These are phyloP conservation scores for Syngnathus typhle DNA, from an alignment of 2,113 vertebrate species.

Conservation along the genomic window DNA sequence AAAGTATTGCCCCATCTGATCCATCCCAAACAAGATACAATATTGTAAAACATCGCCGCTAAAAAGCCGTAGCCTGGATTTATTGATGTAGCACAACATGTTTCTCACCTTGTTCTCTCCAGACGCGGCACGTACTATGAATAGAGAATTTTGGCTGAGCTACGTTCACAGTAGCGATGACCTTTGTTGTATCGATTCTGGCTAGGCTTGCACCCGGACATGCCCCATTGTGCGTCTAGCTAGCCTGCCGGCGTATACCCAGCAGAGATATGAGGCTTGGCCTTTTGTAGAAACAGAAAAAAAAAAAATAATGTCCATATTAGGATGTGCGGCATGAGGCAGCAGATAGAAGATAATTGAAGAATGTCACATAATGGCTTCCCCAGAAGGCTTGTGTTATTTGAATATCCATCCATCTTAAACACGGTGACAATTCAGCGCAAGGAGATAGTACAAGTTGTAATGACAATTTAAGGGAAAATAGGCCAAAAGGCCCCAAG, in stretches of 20 bases:
- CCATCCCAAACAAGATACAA: slow-evolving; percentile 32
- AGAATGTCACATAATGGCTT: background rate
- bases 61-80: slow-evolving; percentile 6
- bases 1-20: slow-evolving; percentile 19
- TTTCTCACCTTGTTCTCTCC: slow-evolving; percentile 25
- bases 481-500: slow-evolving; percentile 24
- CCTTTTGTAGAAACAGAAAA: slow-evolving; percentile 34
- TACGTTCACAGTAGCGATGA: slow-evolving; percentile 64
- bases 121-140: slow-evolving; percentile 44
- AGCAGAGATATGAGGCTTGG: slow-evolving; percentile 27
- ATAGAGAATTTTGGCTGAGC: slow-evolving; percentile 36
- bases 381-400: background rate
- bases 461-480: slow-evolving; percentile 36
- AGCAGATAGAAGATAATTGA: slow-evolving; percentile 4
- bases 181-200: slow-evolving; percentile 70
- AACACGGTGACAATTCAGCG: background rate
- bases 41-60: slow-evolving; percentile 36
- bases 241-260: slow-evolving; percentile 4
- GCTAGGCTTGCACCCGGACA: slow-evolving; percentile 38
- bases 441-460: slow-evolving; percentile 14
- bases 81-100: slow-evolving; percentile 23
- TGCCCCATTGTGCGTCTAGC: slow-evolving; percentile 10
- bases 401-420: slow-evolving; percentile 6
- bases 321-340: slow-evolving; percentile 5
- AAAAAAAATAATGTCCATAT: slow-evolving; percentile 28